A percentile compares a stretch with the other conserved stretches of the same genome.
Evolutionary conservation across 2,113 vertebrate species (phyloP).

Genomic region (Odobenus rosmarus): DNA sequence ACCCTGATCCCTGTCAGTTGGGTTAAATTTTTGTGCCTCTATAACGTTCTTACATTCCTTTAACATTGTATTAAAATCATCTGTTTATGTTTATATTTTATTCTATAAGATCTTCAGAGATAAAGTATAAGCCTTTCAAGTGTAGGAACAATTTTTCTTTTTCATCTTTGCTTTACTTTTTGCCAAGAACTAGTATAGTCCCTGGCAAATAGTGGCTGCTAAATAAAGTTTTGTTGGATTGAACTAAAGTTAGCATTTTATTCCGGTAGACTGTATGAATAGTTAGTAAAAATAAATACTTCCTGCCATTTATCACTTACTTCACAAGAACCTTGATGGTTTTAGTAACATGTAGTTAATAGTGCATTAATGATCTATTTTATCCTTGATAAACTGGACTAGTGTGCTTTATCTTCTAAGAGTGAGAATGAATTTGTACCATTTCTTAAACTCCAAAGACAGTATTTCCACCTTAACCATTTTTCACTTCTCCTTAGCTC

Average conservation of each 20-base stretch:
- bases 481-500: constrained; percentile 11
- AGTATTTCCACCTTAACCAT: background rate
- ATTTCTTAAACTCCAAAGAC: constrained; percentile 40
- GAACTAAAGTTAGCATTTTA: background rate
- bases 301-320: background rate
- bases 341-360: constrained; percentile 11
- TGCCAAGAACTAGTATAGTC: background rate
- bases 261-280: background rate
- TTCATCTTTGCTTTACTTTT: background rate
- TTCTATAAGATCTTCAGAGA: background rate
- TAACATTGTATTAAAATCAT: background rate
- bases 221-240: constrained; percentile 1
- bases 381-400: background rate
- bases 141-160: background rate
- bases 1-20: constrained; percentile 7
- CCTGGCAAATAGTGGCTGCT: background rate
- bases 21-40: constrained; percentile 12
- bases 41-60: background rate
- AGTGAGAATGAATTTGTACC: constrained; percentile 22
- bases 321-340: background rate
- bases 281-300: background rate
- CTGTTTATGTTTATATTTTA: background rate
- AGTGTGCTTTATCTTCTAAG: background rate
- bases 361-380: background rate
- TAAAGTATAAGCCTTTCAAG: background rate